phyloP scores from a whole-genome alignment of 2,888 invertebrate genomes.

The Portevinia maculata region DNA sequence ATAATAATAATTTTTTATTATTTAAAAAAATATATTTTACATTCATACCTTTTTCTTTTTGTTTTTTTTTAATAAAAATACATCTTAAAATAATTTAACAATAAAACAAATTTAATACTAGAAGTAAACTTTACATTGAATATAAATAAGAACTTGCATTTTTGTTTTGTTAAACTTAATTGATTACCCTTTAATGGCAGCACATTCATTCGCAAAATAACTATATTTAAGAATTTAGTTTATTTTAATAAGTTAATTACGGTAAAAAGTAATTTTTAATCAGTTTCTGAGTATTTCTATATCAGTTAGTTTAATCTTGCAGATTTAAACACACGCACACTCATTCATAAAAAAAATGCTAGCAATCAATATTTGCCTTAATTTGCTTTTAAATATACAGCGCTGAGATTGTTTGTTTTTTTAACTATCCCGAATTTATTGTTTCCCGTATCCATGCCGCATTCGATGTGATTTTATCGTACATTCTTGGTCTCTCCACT shows the following conservation, averaged over 20 bases:
- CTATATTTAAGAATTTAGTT: constrained; percentile 18
- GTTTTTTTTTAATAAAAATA: constrained; percentile 13
- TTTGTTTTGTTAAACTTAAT: constrained; percentile 21
- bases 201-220: constrained; percentile 65
- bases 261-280: constrained; percentile 30
- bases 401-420: constrained; percentile 34
- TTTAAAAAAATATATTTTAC: constrained; percentile 45
- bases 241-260: constrained; percentile 48
- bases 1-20: constrained; percentile 30
- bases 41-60: constrained; percentile 11
- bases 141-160: constrained; percentile 51
- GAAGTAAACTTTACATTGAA: constrained; percentile 37
- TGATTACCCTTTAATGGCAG: constrained; percentile 73
- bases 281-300: constrained; percentile 29
- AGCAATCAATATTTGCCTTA: constrained; percentile 71
- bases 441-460: constrained; percentile 93
- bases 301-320: constrained; percentile 14
- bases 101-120: constrained; percentile 40
- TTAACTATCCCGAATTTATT: constrained; percentile 83
- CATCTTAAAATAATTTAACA: constrained; percentile 55
- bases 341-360: constrained; percentile 69
- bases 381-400: constrained; percentile 71
- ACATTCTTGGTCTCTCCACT: constrained; percentile 90
- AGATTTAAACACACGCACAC: constrained; percentile 22
- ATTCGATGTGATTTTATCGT: constrained; percentile 92